phyloP scores from a whole-genome alignment of 1,140 invertebrate genomes.

The Lasioglossum baleicum region DNA sequence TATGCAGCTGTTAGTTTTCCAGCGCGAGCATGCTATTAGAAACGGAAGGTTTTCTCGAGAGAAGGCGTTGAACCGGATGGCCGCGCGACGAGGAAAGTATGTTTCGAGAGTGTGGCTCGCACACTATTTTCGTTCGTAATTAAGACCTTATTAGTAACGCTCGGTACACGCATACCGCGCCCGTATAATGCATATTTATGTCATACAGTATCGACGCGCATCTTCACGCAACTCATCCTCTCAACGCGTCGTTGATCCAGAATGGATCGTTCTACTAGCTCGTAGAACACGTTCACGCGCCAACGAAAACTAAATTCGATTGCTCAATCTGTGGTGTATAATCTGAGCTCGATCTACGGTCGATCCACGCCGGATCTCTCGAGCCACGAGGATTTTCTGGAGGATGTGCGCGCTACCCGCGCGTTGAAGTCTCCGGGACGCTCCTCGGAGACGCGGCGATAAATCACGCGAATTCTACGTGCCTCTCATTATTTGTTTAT shows the following conservation, averaged over 20 bases:
- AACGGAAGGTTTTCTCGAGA: conserved; percentile 14
- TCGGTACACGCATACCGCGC: conserved; percentile 45
- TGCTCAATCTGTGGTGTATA: background rate
- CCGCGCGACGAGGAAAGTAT: conserved; percentile 54
- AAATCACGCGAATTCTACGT: background rate
- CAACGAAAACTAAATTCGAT: conserved; percentile 1
- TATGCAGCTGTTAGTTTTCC: background rate
- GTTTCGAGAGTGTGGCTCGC: conserved; percentile 52
- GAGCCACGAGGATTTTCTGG: background rate
- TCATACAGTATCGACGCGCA: conserved; percentile 58
- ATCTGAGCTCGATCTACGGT: background rate
- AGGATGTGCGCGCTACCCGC: background rate
- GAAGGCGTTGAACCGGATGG: conserved; percentile 63
- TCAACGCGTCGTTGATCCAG: background rate
- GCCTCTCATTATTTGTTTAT: background rate
- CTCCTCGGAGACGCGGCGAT: no score
- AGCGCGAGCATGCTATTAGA: conserved; percentile 1
- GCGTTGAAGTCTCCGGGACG: background rate
- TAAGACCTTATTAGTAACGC: conserved; percentile 64
- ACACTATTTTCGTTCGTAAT: conserved; percentile 60
- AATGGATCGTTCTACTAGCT: no score
- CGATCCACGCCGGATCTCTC: no score
- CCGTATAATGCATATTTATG: conserved; percentile 62
- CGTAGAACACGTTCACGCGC: no score
- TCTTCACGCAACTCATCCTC: conserved; percentile 7